phyloP scores from a whole-genome alignment of 2,113 vertebrate genomes.

The Mus spicilegus region DNA sequence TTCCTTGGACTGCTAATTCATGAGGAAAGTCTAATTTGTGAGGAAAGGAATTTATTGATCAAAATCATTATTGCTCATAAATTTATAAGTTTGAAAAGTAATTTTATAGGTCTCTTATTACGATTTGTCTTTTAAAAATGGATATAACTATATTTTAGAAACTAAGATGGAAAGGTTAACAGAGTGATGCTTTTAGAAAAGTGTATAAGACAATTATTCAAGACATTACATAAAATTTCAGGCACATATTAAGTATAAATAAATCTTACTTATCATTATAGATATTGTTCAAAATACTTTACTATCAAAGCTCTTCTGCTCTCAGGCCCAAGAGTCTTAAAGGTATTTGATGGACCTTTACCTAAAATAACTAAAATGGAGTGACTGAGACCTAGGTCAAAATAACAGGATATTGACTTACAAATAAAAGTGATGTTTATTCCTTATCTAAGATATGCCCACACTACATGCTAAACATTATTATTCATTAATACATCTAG shows the following conservation, averaged over 20 bases:
- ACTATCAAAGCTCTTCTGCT: not conserved
- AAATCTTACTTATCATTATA: not conserved
- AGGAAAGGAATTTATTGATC: not conserved
- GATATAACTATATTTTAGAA: not conserved
- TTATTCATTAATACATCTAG: not conserved
- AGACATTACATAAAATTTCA: not conserved
- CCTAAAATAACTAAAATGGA: not conserved
- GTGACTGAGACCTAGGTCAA: not conserved
- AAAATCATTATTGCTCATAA: not conserved
- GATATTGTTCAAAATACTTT: conserved; percentile 6
- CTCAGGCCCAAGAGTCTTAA: not conserved
- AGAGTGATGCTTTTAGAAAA: not conserved
- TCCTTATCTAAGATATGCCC: not conserved
- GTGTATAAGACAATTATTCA: not conserved
- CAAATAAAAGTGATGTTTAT: not conserved
- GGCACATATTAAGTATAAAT: not conserved
- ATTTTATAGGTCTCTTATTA: not conserved
- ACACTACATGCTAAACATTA: not conserved
- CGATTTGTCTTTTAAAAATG: not conserved
- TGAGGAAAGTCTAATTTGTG: not conserved
- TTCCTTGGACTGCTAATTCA: not conserved
- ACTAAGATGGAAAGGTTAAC: not conserved
- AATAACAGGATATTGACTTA: not conserved
- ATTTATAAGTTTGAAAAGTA: not conserved
- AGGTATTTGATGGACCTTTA: not conserved